These are phyloP conservation scores for Orthosia gracilis DNA, from an alignment of 2,888 invertebrate genomes.

Conservation along the genomic window DNA sequence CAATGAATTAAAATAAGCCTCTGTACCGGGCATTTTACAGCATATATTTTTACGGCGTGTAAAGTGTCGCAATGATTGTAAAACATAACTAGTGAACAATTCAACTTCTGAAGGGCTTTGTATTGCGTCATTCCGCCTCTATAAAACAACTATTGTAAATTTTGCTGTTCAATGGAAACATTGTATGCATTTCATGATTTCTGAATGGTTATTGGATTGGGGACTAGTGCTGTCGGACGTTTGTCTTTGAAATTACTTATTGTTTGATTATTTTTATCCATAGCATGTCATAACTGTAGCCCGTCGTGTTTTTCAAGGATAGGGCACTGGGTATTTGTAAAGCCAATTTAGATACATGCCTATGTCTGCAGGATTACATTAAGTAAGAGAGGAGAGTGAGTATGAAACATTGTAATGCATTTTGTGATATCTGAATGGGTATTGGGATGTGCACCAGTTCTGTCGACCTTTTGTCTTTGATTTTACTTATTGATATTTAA, in stretches of 20 bases:
- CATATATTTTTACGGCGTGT: slow-evolving; percentile 75
- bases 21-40: slow-evolving; percentile 68
- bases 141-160: slow-evolving; percentile 62
- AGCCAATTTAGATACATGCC: background rate
- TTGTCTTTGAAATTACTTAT: slow-evolving; percentile 42
- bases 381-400: no score
- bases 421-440: slow-evolving; percentile 50
- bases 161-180: slow-evolving; percentile 54
- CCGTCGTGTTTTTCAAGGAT: background rate
- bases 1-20: slow-evolving; percentile 15
- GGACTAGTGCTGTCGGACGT: slow-evolving; percentile 16
- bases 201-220: slow-evolving; percentile 54
- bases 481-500: slow-evolving; percentile 38
- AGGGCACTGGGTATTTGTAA: background rate
- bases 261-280: slow-evolving; percentile 28
- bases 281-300: background rate
- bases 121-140: slow-evolving; percentile 65
- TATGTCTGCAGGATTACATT: background rate
- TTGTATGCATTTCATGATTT: slow-evolving; percentile 43
- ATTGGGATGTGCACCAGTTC: slow-evolving; percentile 39
- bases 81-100: slow-evolving; percentile 76
- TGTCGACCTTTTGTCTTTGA: slow-evolving; percentile 28
- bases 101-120: slow-evolving; percentile 64
- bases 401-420: slow-evolving; percentile 43
- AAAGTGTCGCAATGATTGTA: slow-evolving; percentile 78